Conservation (phyloP, 2,888 invertebrate genomes). For the Limenitis camilla region DNA sequence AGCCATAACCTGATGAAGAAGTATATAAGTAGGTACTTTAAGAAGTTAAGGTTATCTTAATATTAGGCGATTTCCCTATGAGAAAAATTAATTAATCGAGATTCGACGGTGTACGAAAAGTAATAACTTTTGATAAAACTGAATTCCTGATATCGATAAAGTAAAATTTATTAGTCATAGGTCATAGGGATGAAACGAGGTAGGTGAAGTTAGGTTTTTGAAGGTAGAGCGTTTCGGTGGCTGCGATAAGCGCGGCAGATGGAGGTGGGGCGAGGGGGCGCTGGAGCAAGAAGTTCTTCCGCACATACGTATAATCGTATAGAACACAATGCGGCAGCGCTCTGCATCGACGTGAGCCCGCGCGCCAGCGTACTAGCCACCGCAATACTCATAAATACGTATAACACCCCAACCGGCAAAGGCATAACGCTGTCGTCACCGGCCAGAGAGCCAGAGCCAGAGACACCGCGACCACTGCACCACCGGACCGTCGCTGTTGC, state of each 20-base stretch:
- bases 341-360: slow-evolving; percentile 56
- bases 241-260: slow-evolving; percentile 5
- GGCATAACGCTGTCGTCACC: slow-evolving; percentile 39
- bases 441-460: slow-evolving; percentile 27
- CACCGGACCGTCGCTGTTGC: neutral
- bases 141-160: neutral
- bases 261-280: slow-evolving; percentile 22
- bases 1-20: too few species aligned
- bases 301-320: slow-evolving; percentile 47
- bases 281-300: slow-evolving; percentile 31
- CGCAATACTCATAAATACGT: slow-evolving; percentile 50
- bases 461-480: slow-evolving; percentile 18
- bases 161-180: neutral
- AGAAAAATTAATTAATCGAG: too few species aligned
- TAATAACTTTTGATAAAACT: too few species aligned
- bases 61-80: too few species aligned
- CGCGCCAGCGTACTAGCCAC: slow-evolving; percentile 54
- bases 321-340: slow-evolving; percentile 62
- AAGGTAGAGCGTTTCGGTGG: slow-evolving; percentile 11
- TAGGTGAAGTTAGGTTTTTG: slow-evolving; percentile 1
- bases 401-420: slow-evolving; percentile 33
- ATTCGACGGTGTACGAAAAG: too few species aligned
- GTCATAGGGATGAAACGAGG: slow-evolving; percentile 1
- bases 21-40: too few species aligned
- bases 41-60: too few species aligned